Evolutionary conservation across 2,888 invertebrate species (phyloP), one percentile per base, ranked within the genome.

Genomic region (Campoletis raptor): DNA sequence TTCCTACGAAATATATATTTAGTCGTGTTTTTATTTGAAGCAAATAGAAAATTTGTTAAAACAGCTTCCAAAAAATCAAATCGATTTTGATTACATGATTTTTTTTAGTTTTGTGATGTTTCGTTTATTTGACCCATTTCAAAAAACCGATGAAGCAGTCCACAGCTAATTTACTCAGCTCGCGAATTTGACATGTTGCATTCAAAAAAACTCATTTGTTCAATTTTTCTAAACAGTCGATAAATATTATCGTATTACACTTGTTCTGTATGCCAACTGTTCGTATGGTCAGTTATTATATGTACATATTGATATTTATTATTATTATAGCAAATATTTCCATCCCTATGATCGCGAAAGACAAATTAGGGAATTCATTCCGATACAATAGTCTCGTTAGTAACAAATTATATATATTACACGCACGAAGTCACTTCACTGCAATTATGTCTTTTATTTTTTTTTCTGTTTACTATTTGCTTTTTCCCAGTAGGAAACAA

Each of bases 311-410:
- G 15, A 45, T 21, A 15, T 30, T 40, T 45, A 48, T 70, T 70
- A 67, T 40, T 67, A 70, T 12, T 30, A 30, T 15, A 15, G 7
- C 45, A 42, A 24, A 42, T 10, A 45, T 45, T 69, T 45, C 30
- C 21, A 69, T 10, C 64, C 72, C 10, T 30, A 9, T 48, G 48
- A 10, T 37, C 36, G 52, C n/a, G 37, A 36, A 36, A 48, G 37
- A 70, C 48, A 30, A 72, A 72, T 36, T 54, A 72, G 36, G n/a
- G 36, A n/a, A 36, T 72, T n/a, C 52, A 15, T 52, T 21, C 36
- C 70, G 30, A 45, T 48, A 70, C 69, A 72, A 52, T 72, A 18
- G 9, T 36, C 72, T 72, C 72, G 72, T 72, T 72, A 72, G 10
- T n/a, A 36, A 12, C 5, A 36, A 48, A 72, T 36, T 72, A 74